Conservation (phyloP, 2,113 vertebrate species). For the Phalacrocorax brasilianus region DNA sequence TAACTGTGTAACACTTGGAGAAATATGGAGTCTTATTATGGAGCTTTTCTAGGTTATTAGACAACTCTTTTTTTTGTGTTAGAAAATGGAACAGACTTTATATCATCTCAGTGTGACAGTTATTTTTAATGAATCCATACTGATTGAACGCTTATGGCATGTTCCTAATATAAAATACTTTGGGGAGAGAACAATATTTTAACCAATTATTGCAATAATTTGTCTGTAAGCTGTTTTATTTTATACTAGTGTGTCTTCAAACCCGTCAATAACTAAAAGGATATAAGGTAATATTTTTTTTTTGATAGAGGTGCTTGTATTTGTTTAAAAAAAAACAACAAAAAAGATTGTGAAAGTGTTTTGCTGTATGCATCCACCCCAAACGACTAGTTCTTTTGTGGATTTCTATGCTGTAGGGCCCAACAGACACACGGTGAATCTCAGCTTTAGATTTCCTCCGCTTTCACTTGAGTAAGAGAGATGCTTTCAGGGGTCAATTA, state of each 20-base stretch:
- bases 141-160: neutral
- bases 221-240: neutral
- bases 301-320: neutral
- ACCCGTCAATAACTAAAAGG: neutral
- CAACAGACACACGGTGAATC: neutral
- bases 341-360: neutral
- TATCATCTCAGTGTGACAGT: neutral
- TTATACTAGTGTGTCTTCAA: neutral
- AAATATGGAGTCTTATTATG: conserved; percentile 16
- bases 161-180: neutral
- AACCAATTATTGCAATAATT: neutral
- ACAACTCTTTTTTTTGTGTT: neutral
- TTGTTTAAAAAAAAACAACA: neutral
- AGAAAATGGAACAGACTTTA: neutral
- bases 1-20: conserved; percentile 11
- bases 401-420: neutral
- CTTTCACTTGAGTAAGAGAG: neutral
- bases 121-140: neutral
- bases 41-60: neutral
- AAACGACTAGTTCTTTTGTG: neutral
- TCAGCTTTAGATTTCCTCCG: neutral
- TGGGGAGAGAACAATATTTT: neutral
- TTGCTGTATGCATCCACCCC: neutral
- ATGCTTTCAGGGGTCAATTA: neutral
- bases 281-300: neutral